Evolutionary conservation across 2,113 vertebrate species (phyloP).

Genomic region (Arvicanthis niloticus): DNA sequence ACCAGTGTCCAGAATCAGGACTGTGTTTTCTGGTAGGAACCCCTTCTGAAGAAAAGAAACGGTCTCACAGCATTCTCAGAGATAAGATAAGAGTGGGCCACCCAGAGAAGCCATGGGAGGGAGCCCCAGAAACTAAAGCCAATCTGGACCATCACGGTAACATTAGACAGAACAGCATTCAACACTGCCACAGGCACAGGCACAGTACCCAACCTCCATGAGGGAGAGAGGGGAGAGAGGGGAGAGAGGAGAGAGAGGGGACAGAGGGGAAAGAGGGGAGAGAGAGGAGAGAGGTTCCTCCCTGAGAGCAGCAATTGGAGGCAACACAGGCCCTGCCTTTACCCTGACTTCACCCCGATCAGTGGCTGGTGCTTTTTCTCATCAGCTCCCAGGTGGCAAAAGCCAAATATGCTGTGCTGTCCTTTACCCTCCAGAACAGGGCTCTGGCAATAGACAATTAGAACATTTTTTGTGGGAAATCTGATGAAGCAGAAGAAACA

Average conservation of each 20-base stretch:
- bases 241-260: background rate
- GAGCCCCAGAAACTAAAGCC: background rate
- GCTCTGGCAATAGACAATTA: background rate
- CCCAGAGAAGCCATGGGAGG: background rate
- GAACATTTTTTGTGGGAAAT: background rate
- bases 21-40: background rate
- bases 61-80: background rate
- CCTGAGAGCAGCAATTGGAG: background rate
- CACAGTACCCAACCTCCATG: fast-evolving
- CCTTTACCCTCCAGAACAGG: background rate
- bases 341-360: no score
- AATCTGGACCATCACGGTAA: background rate
- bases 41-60: background rate
- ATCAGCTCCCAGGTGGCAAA: background rate
- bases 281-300: background rate
- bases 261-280: background rate
- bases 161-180: background rate
- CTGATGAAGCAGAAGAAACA: background rate
- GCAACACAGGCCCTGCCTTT: background rate
- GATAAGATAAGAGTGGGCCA: background rate
- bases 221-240: no score
- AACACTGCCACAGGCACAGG: background rate
- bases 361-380: background rate
- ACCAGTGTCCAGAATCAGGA: background rate
- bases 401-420: background rate